Conservation (phyloP, 1,140 invertebrate species). For the Parapsyche elsis region DNA sequence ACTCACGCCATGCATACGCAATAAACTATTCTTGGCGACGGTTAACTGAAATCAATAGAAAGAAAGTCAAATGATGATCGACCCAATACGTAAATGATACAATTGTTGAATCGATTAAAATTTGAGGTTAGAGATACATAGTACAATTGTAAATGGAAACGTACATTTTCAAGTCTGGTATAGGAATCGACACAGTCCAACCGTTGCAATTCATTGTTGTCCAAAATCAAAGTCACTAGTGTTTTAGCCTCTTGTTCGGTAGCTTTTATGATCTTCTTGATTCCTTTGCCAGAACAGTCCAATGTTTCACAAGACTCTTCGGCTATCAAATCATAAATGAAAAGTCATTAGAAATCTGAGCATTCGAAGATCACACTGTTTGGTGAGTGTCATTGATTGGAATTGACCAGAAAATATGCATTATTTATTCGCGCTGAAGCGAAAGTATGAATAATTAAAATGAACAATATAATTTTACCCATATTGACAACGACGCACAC, state of each 20-base stretch:
- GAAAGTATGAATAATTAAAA: not conserved
- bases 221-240: conserved; percentile 80
- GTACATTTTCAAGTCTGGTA: conserved; percentile 82
- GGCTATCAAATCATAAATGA: conserved; percentile 45
- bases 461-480: not conserved
- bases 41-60: conserved; percentile 73
- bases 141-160: conserved; percentile 7
- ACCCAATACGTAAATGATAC: conserved; percentile 14
- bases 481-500: conserved; percentile 30
- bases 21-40: conserved; percentile 82
- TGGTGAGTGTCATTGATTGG: not conserved
- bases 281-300: conserved; percentile 75
- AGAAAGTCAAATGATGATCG: not conserved
- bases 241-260: conserved; percentile 72
- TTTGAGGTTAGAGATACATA: not conserved
- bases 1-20: conserved; percentile 88
- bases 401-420: not conserved
- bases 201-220: conserved; percentile 88
- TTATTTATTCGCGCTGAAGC: not conserved
- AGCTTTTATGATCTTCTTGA: conserved; percentile 80
- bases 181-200: conserved; percentile 89
- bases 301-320: conserved; percentile 66
- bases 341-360: not conserved
- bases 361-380: too few relatives aligned
- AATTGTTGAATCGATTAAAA: not conserved